These are phyloP conservation scores for Papilio elwesi DNA, from an alignment of 2,888 invertebrate species.

Conservation along the genomic window DNA sequence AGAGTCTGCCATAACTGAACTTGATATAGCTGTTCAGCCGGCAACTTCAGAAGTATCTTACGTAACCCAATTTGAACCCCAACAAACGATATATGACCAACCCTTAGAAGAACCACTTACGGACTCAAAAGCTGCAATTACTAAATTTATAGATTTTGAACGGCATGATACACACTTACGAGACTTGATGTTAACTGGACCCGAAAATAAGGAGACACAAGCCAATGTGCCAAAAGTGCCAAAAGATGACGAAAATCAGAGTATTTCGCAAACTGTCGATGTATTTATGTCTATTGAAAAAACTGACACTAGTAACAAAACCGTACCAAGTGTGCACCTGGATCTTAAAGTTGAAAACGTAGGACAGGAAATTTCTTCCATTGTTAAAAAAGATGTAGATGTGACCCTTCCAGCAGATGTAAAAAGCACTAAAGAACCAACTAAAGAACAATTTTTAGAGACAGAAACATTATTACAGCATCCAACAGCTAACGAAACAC, in stretches of 20 bases:
- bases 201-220: constrained; percentile 32
- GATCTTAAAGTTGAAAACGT: constrained; percentile 67
- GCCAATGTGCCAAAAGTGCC: constrained; percentile 16
- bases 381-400: constrained; percentile 73
- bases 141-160: constrained; percentile 67
- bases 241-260: constrained; percentile 41
- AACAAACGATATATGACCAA: constrained; percentile 54
- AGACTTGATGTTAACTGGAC: constrained; percentile 40
- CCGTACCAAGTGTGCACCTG: constrained; percentile 65
- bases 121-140: constrained; percentile 55
- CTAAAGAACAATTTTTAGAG: constrained; percentile 40
- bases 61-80: constrained; percentile 59
- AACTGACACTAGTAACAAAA: constrained; percentile 53
- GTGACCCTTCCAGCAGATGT: constrained; percentile 65
- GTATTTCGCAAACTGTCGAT: constrained; percentile 62
- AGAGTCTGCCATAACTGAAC: constrained; percentile 59
- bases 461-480: constrained; percentile 66
- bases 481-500: constrained; percentile 52
- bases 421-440: constrained; percentile 55
- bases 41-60: constrained; percentile 59
- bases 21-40: constrained; percentile 50
- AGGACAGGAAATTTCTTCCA: constrained; percentile 55
- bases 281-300: constrained; percentile 70
- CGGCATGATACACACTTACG: constrained; percentile 60
- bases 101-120: constrained; percentile 33